Conservation (phyloP, 2,797 vertebrate species). For the Acanthis flammea region DNA sequence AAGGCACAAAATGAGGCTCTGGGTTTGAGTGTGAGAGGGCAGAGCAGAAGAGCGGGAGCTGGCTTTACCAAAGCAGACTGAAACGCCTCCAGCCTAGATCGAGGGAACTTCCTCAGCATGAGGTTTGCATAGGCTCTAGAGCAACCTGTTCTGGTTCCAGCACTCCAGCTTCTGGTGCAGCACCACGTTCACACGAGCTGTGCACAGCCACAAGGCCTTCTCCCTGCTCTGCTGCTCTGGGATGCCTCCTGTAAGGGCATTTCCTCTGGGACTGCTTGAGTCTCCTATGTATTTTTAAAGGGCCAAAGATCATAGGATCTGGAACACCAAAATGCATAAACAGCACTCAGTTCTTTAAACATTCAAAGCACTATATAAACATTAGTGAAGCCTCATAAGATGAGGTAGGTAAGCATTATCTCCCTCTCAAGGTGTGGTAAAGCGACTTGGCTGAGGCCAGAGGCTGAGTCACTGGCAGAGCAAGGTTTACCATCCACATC, state of each 20-base stretch:
- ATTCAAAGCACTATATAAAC: conserved; percentile 68
- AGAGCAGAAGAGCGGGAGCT: neutral
- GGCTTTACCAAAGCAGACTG: neutral
- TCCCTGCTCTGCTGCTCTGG: neutral
- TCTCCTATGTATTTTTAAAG: neutral
- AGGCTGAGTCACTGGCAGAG: conserved; percentile 52
- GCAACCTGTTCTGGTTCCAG: conserved; percentile 11
- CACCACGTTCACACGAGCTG: fast-evolving
- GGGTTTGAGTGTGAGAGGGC: neutral
- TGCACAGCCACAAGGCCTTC: neutral
- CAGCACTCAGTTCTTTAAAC: conserved; percentile 59
- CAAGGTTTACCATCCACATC: neutral
- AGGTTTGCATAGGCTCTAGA: conserved; percentile 41
- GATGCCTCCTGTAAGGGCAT: neutral
- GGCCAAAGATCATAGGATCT: conserved; percentile 10
- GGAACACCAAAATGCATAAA: conserved; percentile 27
- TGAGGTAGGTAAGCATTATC: conserved; percentile 65
- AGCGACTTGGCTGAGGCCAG: conserved; percentile 27
- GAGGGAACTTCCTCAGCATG: neutral
- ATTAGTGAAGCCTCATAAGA: conserved; percentile 69
- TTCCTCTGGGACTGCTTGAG: neutral
- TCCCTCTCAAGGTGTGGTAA: conserved; percentile 62
- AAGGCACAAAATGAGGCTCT: neutral
- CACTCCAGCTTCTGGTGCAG: neutral
- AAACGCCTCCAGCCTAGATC: neutral